Conservation (phyloP, 2,113 vertebrate species). For the Platysteira castanea region DNA sequence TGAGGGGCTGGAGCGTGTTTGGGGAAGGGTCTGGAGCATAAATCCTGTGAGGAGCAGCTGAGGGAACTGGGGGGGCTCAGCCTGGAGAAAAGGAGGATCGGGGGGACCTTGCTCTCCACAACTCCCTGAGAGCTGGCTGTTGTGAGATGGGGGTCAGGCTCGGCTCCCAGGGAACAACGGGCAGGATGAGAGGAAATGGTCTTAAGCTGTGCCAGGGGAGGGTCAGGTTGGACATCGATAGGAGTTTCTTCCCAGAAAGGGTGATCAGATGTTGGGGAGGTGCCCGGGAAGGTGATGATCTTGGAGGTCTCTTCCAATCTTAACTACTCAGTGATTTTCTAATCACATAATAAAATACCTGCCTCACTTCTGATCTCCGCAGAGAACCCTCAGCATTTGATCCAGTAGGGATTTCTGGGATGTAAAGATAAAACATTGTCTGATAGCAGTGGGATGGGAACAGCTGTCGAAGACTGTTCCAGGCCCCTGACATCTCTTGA, state of each 20-base stretch:
- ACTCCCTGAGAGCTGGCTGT: neutral
- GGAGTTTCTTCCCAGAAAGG: neutral
- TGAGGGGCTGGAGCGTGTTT: neutral
- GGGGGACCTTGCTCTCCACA: neutral
- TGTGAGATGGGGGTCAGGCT: accelerated
- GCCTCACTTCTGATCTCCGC: neutral
- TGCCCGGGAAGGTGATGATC: neutral
- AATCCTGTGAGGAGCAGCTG: neutral
- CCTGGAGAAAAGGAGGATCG: neutral
- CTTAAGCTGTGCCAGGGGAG: neutral
- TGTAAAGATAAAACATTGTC: neutral
- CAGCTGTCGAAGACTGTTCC: neutral
- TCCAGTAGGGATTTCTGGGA: neutral
- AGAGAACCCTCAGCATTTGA: neutral
- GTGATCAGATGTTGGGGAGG: accelerated
- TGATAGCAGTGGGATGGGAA: neutral
- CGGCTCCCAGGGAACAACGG: neutral
- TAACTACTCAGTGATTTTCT: neutral
- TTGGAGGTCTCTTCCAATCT: neutral
- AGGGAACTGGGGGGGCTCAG: accelerated
- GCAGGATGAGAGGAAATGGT: neutral
- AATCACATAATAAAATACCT: neutral
- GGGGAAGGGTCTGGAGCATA: accelerated
- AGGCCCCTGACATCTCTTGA: neutral
- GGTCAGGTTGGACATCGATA: neutral